A percentile compares a stretch with the other conserved stretches of the same genome.
Evolutionary conservation across 2,888 invertebrate genomes (phyloP).

Genomic region (Lithophane semibrunnea): DNA sequence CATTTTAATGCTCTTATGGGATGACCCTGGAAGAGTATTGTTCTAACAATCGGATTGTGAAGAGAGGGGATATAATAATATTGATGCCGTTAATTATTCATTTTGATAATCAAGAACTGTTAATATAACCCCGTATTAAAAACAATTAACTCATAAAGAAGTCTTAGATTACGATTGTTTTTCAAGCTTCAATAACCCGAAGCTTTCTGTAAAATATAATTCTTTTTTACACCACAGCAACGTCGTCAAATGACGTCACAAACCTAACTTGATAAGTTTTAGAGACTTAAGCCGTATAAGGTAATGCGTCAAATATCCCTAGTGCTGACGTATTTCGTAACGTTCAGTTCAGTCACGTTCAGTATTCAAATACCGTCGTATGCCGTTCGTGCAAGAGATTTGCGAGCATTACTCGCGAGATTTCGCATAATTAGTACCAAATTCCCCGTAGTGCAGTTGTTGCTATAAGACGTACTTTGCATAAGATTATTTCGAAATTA

Average conservation of each 20-base stretch:
- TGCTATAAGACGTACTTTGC: conserved; percentile 24
- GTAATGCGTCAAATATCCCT: conserved; percentile 31
- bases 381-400: conserved; percentile 50
- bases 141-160: background rate
- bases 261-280: conserved; percentile 21
- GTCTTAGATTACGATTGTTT: background rate
- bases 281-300: conserved; percentile 26
- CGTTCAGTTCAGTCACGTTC: conserved; percentile 52
- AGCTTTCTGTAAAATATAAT: background rate
- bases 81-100: conserved; percentile 12
- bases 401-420: conserved; percentile 43
- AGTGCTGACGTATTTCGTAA: conserved; percentile 39
- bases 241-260: conserved; percentile 13
- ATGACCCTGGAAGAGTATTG: conserved; percentile 50
- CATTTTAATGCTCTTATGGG: conserved; percentile 67
- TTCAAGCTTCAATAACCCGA: background rate
- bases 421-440: conserved; percentile 57
- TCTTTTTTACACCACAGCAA: background rate
- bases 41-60: conserved; percentile 47
- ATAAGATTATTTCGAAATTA: conserved; percentile 37
- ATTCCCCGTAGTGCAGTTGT: conserved; percentile 37
- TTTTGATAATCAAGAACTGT: conserved; percentile 6
- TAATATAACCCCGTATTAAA: background rate
- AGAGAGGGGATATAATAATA: conserved; percentile 23
- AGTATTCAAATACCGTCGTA: conserved; percentile 54